Percentiles rank a stretch among this genome's conserved stretches.
Conservation (phyloP, 2,797 vertebrate genomes). For the Enteromius radiatus region DNA sequence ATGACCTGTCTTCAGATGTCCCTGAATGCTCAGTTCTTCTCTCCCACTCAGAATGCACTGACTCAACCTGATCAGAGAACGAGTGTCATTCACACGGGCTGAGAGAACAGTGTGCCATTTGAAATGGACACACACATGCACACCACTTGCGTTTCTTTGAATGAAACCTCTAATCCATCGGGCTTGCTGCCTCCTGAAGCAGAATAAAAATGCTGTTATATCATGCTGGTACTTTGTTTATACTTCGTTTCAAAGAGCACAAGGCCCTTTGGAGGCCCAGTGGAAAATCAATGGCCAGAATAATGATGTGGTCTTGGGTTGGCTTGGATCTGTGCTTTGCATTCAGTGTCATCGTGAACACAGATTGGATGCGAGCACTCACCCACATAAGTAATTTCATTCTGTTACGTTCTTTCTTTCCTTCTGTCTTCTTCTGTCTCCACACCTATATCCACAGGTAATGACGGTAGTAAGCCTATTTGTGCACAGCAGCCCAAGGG, state of each 20-base stretch:
- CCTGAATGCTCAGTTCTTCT: constrained; percentile 43
- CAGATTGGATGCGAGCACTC: constrained; percentile 25
- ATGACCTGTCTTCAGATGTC: constrained; percentile 49
- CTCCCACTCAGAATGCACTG: constrained; percentile 45
- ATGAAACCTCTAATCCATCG: constrained; percentile 51
- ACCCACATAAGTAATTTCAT: constrained; percentile 16
- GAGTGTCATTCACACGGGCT: constrained; percentile 23
- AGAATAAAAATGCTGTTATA: constrained; percentile 61
- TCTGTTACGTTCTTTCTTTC: not conserved
- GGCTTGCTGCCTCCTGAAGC: constrained; percentile 48
- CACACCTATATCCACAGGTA: constrained; percentile 1
- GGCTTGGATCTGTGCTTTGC: constrained; percentile 63
- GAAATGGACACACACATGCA: constrained; percentile 40
- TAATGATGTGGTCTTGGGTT: constrained; percentile 71
- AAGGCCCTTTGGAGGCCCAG: constrained; percentile 59
- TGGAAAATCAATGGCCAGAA: constrained; percentile 74
- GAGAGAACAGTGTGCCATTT: constrained; percentile 40
- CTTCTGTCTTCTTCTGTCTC: not conserved
- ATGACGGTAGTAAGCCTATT: not conserved
- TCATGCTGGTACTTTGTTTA: constrained; percentile 69
- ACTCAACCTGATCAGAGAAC: constrained; percentile 39
- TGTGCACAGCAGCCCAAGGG: not conserved
- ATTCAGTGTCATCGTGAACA: constrained; percentile 61
- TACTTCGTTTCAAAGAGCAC: constrained; percentile 68
- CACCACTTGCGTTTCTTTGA: constrained; percentile 41